A percentile compares a stretch with the other conserved stretches of the same genome.
Evolutionary conservation across 2,113 vertebrate species (phyloP).

Genomic region (Myotis lucifugus): DNA sequence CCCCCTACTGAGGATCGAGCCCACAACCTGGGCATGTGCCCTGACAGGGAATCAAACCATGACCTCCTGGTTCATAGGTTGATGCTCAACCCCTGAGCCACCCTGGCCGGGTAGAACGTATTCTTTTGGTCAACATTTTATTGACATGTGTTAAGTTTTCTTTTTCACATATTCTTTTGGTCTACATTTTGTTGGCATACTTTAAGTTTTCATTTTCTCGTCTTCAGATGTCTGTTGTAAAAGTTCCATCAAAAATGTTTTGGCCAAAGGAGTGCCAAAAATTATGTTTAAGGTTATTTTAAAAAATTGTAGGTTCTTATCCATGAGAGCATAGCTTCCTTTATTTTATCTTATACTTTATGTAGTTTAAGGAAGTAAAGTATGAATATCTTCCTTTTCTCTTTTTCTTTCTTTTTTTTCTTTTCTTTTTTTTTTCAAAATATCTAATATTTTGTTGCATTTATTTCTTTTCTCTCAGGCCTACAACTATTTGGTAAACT

Average conservation of each 20-base stretch:
- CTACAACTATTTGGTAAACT: neutral
- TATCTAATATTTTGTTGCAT: neutral
- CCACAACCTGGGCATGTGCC: too few relatives aligned
- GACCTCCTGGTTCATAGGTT: too few relatives aligned
- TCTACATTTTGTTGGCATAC: neutral
- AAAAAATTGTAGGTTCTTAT: neutral
- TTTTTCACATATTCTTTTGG: neutral
- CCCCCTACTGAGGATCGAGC: too few relatives aligned
- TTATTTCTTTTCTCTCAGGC: neutral
- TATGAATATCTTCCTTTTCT: neutral
- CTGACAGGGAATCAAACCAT: too few relatives aligned
- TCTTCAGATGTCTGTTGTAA: conserved; percentile 2
- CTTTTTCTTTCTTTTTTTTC: neutral
- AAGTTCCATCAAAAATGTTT: neutral
- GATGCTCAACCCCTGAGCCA: too few relatives aligned
- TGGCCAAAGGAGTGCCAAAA: neutral
- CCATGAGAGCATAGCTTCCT: neutral
- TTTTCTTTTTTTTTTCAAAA: neutral
- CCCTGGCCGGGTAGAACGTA: too few relatives aligned
- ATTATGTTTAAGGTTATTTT: neutral
- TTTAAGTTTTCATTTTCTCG: neutral
- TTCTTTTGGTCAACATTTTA: too few relatives aligned
- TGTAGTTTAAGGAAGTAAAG: conserved; percentile 5
- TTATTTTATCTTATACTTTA: conserved; percentile 35
- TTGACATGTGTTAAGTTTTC: too few relatives aligned